These are phyloP conservation scores for Phengaris alcon DNA, from an alignment of 2,888 invertebrate genomes.

Conservation along the genomic window DNA sequence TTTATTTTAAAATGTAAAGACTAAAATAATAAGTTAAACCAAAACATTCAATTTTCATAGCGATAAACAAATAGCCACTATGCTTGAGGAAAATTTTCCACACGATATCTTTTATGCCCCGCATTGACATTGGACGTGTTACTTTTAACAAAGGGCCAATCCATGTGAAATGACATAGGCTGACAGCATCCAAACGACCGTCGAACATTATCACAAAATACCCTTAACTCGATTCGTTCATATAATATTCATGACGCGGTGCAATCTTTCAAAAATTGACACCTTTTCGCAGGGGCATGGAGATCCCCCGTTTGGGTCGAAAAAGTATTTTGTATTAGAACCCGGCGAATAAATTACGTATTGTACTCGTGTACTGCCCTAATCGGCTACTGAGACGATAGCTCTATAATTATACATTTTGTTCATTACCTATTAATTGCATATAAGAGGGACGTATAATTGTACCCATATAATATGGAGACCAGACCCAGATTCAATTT, in stretches of 20 bases:
- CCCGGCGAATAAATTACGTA: slow-evolving; percentile 74
- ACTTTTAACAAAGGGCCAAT: slow-evolving; percentile 77
- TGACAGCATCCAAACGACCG: slow-evolving; percentile 71
- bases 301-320: slow-evolving; percentile 55
- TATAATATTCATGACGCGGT: slow-evolving; percentile 78
- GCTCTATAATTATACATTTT: slow-evolving; percentile 28
- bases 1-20: not conserved
- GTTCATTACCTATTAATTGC: not conserved
- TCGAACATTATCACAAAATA: slow-evolving; percentile 76
- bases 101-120: slow-evolving; percentile 52
- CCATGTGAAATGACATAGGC: slow-evolving; percentile 77
- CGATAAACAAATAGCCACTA: slow-evolving; percentile 38
- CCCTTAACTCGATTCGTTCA: slow-evolving; percentile 78
- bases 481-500: not conserved
- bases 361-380: slow-evolving; percentile 23
- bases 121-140: slow-evolving; percentile 71
- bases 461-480: not conserved
- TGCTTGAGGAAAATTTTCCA: slow-evolving; percentile 58
- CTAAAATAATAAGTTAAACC: slow-evolving; percentile 7
- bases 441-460: not conserved
- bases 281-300: slow-evolving; percentile 64
- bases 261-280: slow-evolving; percentile 80
- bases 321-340: slow-evolving; percentile 73
- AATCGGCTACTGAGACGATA: slow-evolving; percentile 27
- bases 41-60: slow-evolving; percentile 23